Conservation (phyloP, 2,888 invertebrate species). For the Ceramica pisi region DNA sequence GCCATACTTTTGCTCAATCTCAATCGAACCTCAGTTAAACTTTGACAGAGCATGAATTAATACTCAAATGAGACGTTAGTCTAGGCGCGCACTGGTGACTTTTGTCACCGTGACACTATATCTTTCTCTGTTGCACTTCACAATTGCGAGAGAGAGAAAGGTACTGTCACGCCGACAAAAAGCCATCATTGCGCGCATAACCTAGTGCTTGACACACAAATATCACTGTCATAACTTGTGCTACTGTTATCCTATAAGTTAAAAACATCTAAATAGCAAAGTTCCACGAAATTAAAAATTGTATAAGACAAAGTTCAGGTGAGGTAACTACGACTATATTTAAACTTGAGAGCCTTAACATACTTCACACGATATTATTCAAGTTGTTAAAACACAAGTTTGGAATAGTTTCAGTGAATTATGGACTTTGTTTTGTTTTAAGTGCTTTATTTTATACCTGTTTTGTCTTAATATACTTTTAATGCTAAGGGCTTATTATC, state of each 20-base stretch:
- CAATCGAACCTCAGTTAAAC: neutral
- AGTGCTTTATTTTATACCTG: constrained; percentile 8
- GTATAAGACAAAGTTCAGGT: constrained; percentile 23
- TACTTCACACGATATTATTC: constrained; percentile 54
- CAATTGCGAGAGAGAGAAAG: too few relatives aligned
- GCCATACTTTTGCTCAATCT: neutral
- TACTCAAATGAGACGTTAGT: neutral
- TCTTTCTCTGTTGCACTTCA: too few relatives aligned
- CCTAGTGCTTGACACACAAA: neutral
- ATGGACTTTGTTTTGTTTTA: constrained; percentile 36
- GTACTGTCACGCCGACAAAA: too few relatives aligned
- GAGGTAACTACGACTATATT: constrained; percentile 20
- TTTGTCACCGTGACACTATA: too few relatives aligned
- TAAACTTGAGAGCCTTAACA: constrained; percentile 40
- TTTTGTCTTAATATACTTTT: neutral
- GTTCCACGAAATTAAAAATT: constrained; percentile 10
- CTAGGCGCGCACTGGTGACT: too few relatives aligned
- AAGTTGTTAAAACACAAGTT: constrained; percentile 59
- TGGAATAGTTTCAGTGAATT: constrained; percentile 48
- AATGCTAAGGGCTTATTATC: too few relatives aligned
- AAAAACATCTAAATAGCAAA: neutral
- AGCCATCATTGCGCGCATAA: too few relatives aligned
- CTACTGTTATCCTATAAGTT: too few relatives aligned
- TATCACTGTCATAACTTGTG: too few relatives aligned
- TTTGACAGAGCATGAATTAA: neutral